phyloP scores from a whole-genome alignment of 2,888 invertebrate species.

The Lomographa bimaculata region DNA sequence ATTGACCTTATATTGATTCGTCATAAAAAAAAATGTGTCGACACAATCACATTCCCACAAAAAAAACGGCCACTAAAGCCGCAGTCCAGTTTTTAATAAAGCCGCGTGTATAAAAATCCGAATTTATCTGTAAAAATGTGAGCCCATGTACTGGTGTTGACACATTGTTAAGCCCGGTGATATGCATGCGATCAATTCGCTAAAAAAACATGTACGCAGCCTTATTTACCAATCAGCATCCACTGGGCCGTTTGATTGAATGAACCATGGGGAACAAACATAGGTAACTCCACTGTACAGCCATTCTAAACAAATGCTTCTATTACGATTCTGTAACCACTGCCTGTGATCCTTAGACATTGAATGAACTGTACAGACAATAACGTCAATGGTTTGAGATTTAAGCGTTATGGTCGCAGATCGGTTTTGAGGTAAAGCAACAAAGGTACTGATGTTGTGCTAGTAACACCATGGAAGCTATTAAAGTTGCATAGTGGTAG shows the following conservation, averaged over 20 bases:
- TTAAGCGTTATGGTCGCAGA: no score
- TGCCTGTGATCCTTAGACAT: slow-evolving; percentile 1
- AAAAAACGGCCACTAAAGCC: no score
- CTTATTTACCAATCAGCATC: slow-evolving; percentile 69
- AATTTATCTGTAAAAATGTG: slow-evolving; percentile 17
- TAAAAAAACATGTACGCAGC: slow-evolving; percentile 43
- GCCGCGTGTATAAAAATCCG: slow-evolving; percentile 3
- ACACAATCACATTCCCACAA: no score
- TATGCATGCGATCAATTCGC: slow-evolving; percentile 41
- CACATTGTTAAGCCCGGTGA: slow-evolving; percentile 56
- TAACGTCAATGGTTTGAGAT: slow-evolving; percentile 9
- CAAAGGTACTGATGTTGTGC: slow-evolving; percentile 38
- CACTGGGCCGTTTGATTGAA: slow-evolving; percentile 65
- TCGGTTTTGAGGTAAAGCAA: not conserved
- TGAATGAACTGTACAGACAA: not conserved
- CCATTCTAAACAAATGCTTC: slow-evolving; percentile 7
- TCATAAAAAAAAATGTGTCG: no score
- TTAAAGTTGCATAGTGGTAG: slow-evolving; percentile 63
- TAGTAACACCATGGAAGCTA: slow-evolving; percentile 43
- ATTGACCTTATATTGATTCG: no score
- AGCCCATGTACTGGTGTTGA: slow-evolving; percentile 46
- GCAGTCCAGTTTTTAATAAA: slow-evolving; percentile 14
- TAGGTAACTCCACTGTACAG: slow-evolving; percentile 37
- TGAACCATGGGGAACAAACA: slow-evolving; percentile 56
- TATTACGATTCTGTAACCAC: slow-evolving; percentile 5